Evolutionary conservation across 2,888 invertebrate species (phyloP).

Genomic region (Prionchulus punctatus): DNA sequence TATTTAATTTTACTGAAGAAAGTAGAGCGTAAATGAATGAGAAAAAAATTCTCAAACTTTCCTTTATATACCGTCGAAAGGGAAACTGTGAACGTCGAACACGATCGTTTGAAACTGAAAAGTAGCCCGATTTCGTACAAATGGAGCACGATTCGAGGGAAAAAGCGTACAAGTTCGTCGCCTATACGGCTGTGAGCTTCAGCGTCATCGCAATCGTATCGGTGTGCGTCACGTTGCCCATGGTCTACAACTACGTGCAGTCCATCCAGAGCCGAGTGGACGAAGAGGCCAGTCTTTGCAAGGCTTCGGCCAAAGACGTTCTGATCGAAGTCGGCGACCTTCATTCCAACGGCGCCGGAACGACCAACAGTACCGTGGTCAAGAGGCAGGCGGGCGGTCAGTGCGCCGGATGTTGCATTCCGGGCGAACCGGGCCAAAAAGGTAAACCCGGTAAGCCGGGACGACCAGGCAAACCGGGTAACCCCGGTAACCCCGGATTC

Average conservation of each 20-base stretch:
- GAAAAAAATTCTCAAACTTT: too few species aligned
- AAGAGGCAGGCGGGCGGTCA: not conserved
- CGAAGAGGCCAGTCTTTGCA: not conserved
- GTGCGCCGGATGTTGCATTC: constrained; percentile 23
- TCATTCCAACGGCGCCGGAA: not conserved
- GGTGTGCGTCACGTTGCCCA: constrained; percentile 8
- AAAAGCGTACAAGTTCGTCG: constrained; percentile 9
- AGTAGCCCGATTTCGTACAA: too few species aligned
- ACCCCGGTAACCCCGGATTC: constrained; percentile 11
- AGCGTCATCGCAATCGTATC: constrained; percentile 6
- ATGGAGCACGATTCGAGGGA: constrained; percentile 8
- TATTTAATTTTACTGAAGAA: too few species aligned
- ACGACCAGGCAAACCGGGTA: constrained; percentile 9
- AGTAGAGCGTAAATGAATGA: too few species aligned
- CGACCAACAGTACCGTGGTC: not conserved
- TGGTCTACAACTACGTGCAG: constrained; percentile 6
- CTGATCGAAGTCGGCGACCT: not conserved
- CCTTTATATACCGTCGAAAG: too few species aligned
- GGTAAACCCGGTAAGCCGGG: constrained; percentile 25
- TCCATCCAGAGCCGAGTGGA: not conserved
- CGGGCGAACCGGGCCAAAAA: constrained; percentile 23
- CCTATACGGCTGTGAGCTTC: constrained; percentile 9
- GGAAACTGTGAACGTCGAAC: too few species aligned
- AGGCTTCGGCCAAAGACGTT: not conserved
- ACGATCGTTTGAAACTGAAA: too few species aligned